phyloP scores from a whole-genome alignment of 2,797 vertebrate genomes.

The Anguilla pacifica region DNA sequence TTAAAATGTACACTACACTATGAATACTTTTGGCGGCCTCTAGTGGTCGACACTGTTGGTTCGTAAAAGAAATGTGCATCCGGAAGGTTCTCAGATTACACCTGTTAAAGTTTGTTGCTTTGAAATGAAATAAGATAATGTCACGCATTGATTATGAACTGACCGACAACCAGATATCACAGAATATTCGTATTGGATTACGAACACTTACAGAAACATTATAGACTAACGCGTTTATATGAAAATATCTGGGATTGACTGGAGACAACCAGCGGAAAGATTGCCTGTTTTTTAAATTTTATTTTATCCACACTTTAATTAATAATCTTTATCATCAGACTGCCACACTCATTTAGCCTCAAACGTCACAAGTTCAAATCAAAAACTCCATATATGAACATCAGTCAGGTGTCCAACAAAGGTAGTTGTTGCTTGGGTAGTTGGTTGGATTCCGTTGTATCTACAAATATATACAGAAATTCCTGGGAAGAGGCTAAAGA shows the following conservation, averaged over 20 bases:
- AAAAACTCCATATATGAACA: constrained; percentile 47
- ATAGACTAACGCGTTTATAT: background rate
- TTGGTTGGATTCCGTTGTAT: constrained; percentile 56
- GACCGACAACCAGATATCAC: background rate
- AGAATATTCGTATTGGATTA: background rate
- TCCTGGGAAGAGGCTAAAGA: constrained; percentile 57
- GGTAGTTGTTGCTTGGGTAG: constrained; percentile 46
- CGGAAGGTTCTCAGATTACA: background rate
- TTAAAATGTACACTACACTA: constrained; percentile 55
- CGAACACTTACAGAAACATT: background rate
- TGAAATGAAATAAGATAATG: background rate
- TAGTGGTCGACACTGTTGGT: constrained; percentile 44
- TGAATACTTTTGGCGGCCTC: constrained; percentile 62
- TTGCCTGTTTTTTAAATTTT: constrained; percentile 50
- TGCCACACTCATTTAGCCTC: constrained; percentile 54
- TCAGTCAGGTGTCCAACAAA: constrained; percentile 44
- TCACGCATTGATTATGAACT: background rate
- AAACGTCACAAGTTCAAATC: constrained; percentile 51
- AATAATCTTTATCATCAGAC: constrained; percentile 46
- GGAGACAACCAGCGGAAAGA: background rate
- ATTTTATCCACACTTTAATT: constrained; percentile 62
- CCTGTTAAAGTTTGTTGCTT: background rate
- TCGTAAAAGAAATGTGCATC: constrained; percentile 28
- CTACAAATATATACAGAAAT: constrained; percentile 76
- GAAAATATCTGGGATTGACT: background rate